Evolutionary conservation across 1,140 invertebrate genomes (phyloP), one percentile per base, ranked within the genome.

Genomic region (Triops cancriformis): DNA sequence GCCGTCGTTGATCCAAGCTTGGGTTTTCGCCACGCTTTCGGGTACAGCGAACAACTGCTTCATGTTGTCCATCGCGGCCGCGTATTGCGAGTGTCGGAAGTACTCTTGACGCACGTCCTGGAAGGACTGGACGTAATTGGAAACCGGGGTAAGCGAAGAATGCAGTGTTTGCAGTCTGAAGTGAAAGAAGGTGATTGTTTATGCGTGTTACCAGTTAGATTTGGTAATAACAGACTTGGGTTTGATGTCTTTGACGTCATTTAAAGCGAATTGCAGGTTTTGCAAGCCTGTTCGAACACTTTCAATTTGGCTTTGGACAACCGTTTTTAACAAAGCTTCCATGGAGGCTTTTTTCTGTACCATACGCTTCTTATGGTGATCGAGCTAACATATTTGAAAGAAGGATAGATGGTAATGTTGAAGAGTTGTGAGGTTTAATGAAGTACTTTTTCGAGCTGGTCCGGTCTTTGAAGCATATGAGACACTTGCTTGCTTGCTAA

Each of bases 21-120:
- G 92, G 0, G 97, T 98, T 85, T 95, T 96, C 77, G 94, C 91
- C 1, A 99, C 94, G 86, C 94, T 98, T 83, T 98, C 95, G 12
- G 95, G 96, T 0, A 99, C 96, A 73, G 95, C 98, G 81, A 99
- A 98, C 78, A 99, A 97, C 83, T 99, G 96, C 83, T 98, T 98
- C 6, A 99, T 86, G 85, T 99, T 99, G 83, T 99, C 97, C 88
- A 97, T 96, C 1, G 97, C 97, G 12, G 97, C 97, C 0, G 95
- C 95, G 84, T 98, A 97, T 85, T 99, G 93, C 0, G 93, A 95
- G 85, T 99, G 95, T 26, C 91, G 89, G 80, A 93, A 93, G 84
- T 98, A 98, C 85, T 99, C 97, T 79, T 95, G 93, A 45, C 94
- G 88, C 0, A 99, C 93, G 73, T 91, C 88, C 83, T 93, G 91